phyloP scores from a whole-genome alignment of 2,888 invertebrate genomes.

The Spodoptera picta region DNA sequence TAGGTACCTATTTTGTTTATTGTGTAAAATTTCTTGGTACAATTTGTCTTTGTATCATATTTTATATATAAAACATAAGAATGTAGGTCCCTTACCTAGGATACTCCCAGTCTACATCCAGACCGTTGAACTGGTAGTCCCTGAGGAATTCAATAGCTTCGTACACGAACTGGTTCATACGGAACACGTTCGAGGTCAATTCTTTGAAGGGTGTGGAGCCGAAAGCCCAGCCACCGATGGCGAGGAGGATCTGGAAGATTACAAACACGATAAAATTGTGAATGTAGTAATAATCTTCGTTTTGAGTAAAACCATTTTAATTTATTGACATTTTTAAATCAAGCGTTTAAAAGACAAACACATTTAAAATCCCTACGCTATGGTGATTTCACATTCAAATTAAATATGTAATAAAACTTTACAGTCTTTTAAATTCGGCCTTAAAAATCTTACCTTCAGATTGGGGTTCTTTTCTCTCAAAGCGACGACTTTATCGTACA shows the following conservation, averaged over 20 bases:
- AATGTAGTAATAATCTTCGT: too few relatives aligned
- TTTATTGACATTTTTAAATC: too few relatives aligned
- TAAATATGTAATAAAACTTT: neutral
- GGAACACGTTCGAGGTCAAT: conserved; percentile 95
- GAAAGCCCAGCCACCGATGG: conserved; percentile 98
- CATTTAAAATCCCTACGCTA: too few relatives aligned
- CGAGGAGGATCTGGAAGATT: conserved; percentile 91
- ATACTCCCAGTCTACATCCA: conserved; percentile 98
- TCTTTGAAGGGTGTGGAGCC: conserved; percentile 98
- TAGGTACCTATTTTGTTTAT: too few relatives aligned
- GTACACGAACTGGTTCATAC: conserved; percentile 98
- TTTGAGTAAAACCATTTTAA: too few relatives aligned
- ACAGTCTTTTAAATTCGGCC: too few relatives aligned
- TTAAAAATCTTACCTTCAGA: conserved; percentile 90
- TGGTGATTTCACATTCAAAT: too few relatives aligned
- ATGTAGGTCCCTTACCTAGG: conserved; percentile 88
- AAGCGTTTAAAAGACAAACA: too few relatives aligned
- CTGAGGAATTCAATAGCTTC: conserved; percentile 97
- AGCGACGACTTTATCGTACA: conserved; percentile 95
- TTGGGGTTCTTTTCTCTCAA: conserved; percentile 96
- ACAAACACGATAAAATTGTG: too few relatives aligned
- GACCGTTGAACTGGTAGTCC: conserved; percentile 96
- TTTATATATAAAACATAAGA: neutral
- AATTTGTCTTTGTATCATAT: too few relatives aligned
- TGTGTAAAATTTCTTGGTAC: too few relatives aligned